phyloP scores from a whole-genome alignment of 1,140 invertebrate genomes.

The Neodiprion virginianus region DNA sequence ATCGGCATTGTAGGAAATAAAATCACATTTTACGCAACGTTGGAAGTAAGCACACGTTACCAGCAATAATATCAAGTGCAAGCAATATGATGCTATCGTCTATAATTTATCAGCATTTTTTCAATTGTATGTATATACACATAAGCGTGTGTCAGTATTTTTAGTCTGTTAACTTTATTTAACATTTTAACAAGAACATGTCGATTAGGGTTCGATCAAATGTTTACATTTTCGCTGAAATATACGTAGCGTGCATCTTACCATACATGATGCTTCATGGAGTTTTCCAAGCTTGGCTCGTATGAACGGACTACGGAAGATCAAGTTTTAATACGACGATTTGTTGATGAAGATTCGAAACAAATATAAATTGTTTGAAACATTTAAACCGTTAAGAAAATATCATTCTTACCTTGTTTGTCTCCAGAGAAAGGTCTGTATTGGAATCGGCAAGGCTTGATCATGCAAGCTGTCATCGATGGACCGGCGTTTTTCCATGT shows the following conservation, averaged over 20 bases:
- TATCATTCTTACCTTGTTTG: conserved; percentile 79
- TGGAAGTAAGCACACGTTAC: background rate
- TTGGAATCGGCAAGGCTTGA: conserved; percentile 90
- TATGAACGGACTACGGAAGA: conserved; percentile 77
- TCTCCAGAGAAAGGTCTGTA: conserved; percentile 97
- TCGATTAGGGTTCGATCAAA: background rate
- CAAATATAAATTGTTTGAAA: conserved; percentile 17
- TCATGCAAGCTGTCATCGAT: conserved; percentile 67
- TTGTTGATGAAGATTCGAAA: conserved; percentile 16
- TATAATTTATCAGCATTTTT: background rate
- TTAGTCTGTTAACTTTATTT: background rate
- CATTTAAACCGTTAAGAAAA: conserved; percentile 8
- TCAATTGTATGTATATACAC: background rate
- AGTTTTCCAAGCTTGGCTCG: conserved; percentile 93
- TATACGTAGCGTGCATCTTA: conserved; percentile 62
- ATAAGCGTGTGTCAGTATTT: conserved; percentile 4
- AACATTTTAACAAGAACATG: background rate
- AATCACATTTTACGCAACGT: too few species aligned
- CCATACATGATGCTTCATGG: conserved; percentile 96
- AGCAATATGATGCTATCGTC: conserved; percentile 4
- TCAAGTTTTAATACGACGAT: conserved; percentile 11
- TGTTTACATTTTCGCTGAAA: background rate
- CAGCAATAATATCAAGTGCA: background rate
- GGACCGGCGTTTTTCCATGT: conserved; percentile 54
- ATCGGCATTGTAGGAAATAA: too few species aligned